A percentile compares a stretch with the other conserved stretches of the same genome.
phyloP scores from a whole-genome alignment of 2,113 vertebrate genomes.

The Heterocephalus glaber region DNA sequence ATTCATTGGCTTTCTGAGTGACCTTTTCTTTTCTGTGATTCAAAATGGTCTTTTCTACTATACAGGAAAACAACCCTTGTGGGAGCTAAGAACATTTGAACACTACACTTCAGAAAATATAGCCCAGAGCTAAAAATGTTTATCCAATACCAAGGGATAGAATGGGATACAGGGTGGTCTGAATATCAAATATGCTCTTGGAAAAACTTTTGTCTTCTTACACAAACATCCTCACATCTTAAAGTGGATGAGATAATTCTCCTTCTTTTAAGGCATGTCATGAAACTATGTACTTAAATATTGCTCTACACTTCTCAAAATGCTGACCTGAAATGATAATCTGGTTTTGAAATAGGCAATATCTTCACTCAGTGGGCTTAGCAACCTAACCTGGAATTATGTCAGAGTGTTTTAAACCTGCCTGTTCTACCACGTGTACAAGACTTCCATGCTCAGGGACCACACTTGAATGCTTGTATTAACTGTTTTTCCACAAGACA shows the following conservation, averaged over 20 bases:
- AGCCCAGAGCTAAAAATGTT: neutral
- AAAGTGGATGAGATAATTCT: neutral
- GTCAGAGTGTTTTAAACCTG: neutral
- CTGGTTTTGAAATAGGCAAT: neutral
- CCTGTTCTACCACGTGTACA: too few relatives aligned
- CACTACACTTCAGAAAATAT: neutral
- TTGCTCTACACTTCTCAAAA: neutral
- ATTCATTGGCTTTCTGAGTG: neutral
- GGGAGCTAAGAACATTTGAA: neutral
- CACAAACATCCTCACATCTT: neutral
- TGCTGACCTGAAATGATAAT: neutral
- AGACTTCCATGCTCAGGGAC: fast-evolving
- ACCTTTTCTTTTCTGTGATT: neutral
- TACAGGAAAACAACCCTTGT: neutral
- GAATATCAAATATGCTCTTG: neutral
- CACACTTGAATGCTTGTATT: neutral
- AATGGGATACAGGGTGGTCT: neutral
- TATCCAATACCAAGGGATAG: neutral
- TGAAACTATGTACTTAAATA: neutral
- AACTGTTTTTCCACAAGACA: neutral
- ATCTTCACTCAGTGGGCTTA: neutral
- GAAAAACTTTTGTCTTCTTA: neutral
- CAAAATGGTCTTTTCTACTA: neutral
- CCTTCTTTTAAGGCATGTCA: neutral
- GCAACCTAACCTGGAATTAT: neutral